phyloP scores from a whole-genome alignment of 2,113 vertebrate species.

The Gallinago paraguaiae region DNA sequence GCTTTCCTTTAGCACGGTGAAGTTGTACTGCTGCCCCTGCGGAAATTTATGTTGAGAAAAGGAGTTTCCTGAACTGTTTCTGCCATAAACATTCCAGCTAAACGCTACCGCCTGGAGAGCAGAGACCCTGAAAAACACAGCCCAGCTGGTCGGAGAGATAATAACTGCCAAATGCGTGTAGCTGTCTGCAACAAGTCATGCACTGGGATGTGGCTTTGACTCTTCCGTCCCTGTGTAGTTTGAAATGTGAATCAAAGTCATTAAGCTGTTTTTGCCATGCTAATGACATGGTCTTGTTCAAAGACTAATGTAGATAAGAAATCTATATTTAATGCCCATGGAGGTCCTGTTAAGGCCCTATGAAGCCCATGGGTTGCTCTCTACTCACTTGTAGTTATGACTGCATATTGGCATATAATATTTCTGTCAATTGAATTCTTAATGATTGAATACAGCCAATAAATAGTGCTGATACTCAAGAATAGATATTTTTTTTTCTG shows the following conservation, averaged over 20 bases:
- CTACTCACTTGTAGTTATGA: not conserved
- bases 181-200: not conserved
- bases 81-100: constrained; percentile 10
- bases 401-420: not conserved
- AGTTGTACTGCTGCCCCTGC: not conserved
- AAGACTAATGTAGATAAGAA: not conserved
- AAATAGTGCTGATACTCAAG: not conserved
- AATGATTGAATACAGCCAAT: not conserved
- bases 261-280: not conserved
- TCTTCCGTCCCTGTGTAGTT: not conserved
- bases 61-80: not conserved
- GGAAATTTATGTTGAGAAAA: not conserved
- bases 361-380: not conserved
- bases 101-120: not conserved
- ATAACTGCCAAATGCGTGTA: not conserved
- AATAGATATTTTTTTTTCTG: not conserved
- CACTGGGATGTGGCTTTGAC: not conserved
- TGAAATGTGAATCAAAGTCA: not conserved
- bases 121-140: constrained; percentile 46
- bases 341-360: not conserved
- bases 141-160: constrained; percentile 48
- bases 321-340: not conserved
- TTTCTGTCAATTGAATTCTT: not conserved
- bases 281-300: not conserved
- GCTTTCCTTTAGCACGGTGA: not conserved